Evolutionary conservation across 2,888 invertebrate genomes (phyloP), one percentile per base, ranked within the genome.

Genomic region (Diplazon laetatorius): DNA sequence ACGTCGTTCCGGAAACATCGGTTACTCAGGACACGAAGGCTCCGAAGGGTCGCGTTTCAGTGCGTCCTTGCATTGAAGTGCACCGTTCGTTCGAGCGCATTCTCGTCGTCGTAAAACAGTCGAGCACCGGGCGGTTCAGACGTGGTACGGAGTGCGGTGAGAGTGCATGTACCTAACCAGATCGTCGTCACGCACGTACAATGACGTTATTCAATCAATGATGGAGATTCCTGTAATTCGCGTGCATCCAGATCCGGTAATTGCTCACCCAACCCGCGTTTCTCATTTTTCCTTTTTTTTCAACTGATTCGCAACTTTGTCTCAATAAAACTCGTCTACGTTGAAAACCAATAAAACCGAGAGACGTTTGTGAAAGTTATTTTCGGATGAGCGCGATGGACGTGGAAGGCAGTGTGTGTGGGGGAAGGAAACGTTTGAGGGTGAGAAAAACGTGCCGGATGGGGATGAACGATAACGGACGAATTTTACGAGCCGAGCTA

Each of bases 401-500:
- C n/a, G n/a, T n/a, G n/a, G n/a, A n/a, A n/a, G n/a, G n/a, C n/a
- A n/a, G n/a, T n/a, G n/a, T n/a, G n/a, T n/a, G n/a, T n/a, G n/a
- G n/a, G n/a, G n/a, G n/a, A n/a, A n/a, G n/a, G n/a, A n/a, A n/a
- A n/a, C n/a, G n/a, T n/a, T n/a, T n/a, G n/a, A n/a, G n/a, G n/a
- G n/a, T n/a, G n/a, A n/a, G n/a, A n/a, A n/a, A n/a, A 60, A 59
- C 48, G 77, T 37, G 52, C 37, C 55, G 50, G 44, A 46, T 66
- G 59, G 52, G 55, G 69, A 63, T 82, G 76, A 82, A 80, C 78
- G 80, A 82, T 80, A 80, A 78, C 77, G 80, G 76, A 72, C 60
- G 76, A 82, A 80, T 82, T 80, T 81, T 81, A 81, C 78, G 81
- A 81, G 72, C 52, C 72, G 55, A 55, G 42, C 72, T 76, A 74